Conservation (phyloP, 2,888 invertebrate genomes). For the Halictus quadricinctus region DNA sequence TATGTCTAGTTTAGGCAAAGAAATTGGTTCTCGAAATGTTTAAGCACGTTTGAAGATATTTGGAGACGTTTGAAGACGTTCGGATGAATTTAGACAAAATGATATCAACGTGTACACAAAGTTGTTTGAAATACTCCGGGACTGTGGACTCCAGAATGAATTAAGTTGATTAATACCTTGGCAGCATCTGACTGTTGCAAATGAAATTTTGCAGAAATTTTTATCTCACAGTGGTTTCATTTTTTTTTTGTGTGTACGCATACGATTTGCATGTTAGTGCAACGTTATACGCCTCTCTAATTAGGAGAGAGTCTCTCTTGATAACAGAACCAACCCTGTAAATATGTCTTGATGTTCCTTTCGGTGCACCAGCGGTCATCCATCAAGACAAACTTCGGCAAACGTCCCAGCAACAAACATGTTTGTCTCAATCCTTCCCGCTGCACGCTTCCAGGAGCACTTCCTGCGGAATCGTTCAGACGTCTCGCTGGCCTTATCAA, state of each 20-base stretch:
- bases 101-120: too few relatives aligned
- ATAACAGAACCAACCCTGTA: neutral
- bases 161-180: neutral
- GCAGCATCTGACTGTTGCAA: neutral
- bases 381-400: slow-evolving; percentile 9
- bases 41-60: too few relatives aligned
- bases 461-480: slow-evolving; percentile 22
- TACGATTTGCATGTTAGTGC: neutral
- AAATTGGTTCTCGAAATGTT: too few relatives aligned
- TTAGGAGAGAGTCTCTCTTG: neutral
- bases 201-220: too few relatives aligned
- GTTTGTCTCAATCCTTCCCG: slow-evolving; percentile 26
- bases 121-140: too few relatives aligned
- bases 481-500: slow-evolving; percentile 29
- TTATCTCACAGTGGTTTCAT: neutral
- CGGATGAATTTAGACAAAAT: too few relatives aligned
- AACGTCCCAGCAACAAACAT: slow-evolving; percentile 22
- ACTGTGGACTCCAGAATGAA: neutral
- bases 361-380: neutral
- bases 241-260: too few relatives aligned
- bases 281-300: neutral
- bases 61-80: too few relatives aligned
- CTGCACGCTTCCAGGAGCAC: neutral
- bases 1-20: too few relatives aligned
- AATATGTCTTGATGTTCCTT: neutral